Base-by-base conservation (phyloP, 2,113 vertebrate species). In the Aegithalos caudatus region DNA sequence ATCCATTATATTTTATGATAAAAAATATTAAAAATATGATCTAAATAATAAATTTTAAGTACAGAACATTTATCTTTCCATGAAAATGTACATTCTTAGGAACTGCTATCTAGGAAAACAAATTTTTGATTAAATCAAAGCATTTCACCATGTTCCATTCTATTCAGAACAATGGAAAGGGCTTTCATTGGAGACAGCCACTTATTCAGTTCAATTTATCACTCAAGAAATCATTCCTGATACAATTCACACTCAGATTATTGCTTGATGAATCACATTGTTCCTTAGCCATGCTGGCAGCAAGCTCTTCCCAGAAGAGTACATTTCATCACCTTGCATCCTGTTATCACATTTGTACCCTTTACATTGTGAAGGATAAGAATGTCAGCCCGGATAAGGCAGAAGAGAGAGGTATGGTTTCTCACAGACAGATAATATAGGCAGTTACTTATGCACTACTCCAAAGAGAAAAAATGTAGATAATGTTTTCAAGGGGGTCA, bases 251-350 rank as follows among this genome's bases (percentile, higher is more conserved):
- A 51, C 60, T 89, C 57, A 94, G 74, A 91, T 94, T 93, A 76
- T 38, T 94, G n/a, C 53, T 58, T 60, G 37, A 72, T 87, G 81
- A 94, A 78, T 94, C 87, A 87, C 73, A 84, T 96, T 23, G 50
- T 84, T 38, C 51, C 24, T 87, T 74, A 62, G 27, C 69, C 72
- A 23, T 50, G 25, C 42, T 92, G 80, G 80, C 72, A 88, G 35
- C 73, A 80, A 88, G 64, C 64, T 23, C 27, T 66, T 86, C 67
- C 19, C 24, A 84, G 72, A 78, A 77, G 25, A 60, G 51, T 78
- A 37, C 29, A 37, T 89, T 91, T 95, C 14, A 1, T 53, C 73
- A 81, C 73, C 48, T 93, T 29, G 7, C 56, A 57, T 90, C 56
- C 54, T 61, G 57, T 90, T 94, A 89, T 87, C 65, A 54, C 33